Base-by-base conservation (phyloP, 1,140 invertebrate species). In the Aricia agestis region DNA sequence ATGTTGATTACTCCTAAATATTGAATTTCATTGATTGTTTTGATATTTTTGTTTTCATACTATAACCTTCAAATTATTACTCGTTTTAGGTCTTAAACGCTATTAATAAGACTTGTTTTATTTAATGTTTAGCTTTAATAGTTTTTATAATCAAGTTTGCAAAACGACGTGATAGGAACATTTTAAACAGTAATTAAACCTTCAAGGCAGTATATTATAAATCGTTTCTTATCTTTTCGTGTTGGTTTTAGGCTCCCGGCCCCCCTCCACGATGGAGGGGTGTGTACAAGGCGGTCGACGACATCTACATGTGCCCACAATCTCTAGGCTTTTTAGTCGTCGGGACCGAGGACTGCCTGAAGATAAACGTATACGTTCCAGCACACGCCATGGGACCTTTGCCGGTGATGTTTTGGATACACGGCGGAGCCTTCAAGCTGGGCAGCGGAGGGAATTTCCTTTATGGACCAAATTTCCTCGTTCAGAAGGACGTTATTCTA, bases 351-450 rank as follows among this genome's bases (percentile, higher is more conserved):
- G 86, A 92, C 69, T 91, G 90, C 67, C 72, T 91, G 3, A 86
- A 80, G 73, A 77, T 88, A 25, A 92, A 89, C 72, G 81, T 92
- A 0, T 89, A 87, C 42, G 85, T 87, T 32, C 90, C 89, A 31
- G 75, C 78, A 15, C 69, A 70, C n/a, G 68, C 82, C 73, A 80
- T 74, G 78, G 76, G 78, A 73, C 79, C 84, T 1, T 70, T 90
- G 3, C 88, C 94, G 13, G 94, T 95, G 0, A 93, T 95, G 92
- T 92, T 95, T 4, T 95, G 86, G 77, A 92, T 96, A 19, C 94
- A 95, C 74, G 93, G 93, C 15, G 95, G 95, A 72, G 93, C 87
- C 7, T 95, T 94, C 81, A 85, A 92, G 3, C 15, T 82, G 9
- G 94, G 94, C n/a, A 92, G 92, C 58, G 92, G 92, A 4, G 91